Percentiles rank a stretch among this genome's conserved stretches.
phyloP scores from a whole-genome alignment of 2,113 vertebrate genomes.

The Diadophis punctatus region DNA sequence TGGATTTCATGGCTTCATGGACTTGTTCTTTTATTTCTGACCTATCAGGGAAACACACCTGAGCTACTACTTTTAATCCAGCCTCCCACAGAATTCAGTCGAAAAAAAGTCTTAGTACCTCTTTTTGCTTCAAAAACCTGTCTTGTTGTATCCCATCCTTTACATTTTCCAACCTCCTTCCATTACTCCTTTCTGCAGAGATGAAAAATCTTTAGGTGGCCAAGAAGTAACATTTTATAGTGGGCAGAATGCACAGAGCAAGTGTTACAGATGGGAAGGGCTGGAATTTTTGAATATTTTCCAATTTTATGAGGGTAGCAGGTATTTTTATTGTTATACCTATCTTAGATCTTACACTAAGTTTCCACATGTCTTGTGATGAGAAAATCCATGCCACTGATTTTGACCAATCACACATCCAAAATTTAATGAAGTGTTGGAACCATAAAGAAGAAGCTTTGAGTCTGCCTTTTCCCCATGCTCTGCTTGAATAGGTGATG shows the following conservation, averaged over 20 bases:
- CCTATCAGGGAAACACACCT: not conserved
- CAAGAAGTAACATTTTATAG: not conserved
- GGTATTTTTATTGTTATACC: not conserved
- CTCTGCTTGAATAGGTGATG: not conserved
- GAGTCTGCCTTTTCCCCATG: not conserved
- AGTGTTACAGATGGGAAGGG: not conserved
- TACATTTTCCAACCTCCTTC: not conserved
- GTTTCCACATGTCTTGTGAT: not conserved
- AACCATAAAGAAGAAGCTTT: not conserved
- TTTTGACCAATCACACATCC: not conserved
- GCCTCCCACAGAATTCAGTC: not conserved
- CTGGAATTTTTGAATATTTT: not conserved
- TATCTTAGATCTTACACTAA: not conserved
- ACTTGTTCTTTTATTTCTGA: not conserved
- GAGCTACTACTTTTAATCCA: not conserved
- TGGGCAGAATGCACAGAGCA: not conserved
- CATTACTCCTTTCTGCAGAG: not conserved
- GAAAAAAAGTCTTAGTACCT: not conserved
- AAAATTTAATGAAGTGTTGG: not conserved
- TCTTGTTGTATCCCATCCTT: not conserved
- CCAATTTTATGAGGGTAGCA: not conserved
- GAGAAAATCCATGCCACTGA: not conserved
- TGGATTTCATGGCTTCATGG: not conserved
- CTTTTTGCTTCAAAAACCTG: not conserved
- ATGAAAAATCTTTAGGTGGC: not conserved